phyloP scores from a whole-genome alignment of 2,888 invertebrate species.

The Caenorhabditis sp. region DNA sequence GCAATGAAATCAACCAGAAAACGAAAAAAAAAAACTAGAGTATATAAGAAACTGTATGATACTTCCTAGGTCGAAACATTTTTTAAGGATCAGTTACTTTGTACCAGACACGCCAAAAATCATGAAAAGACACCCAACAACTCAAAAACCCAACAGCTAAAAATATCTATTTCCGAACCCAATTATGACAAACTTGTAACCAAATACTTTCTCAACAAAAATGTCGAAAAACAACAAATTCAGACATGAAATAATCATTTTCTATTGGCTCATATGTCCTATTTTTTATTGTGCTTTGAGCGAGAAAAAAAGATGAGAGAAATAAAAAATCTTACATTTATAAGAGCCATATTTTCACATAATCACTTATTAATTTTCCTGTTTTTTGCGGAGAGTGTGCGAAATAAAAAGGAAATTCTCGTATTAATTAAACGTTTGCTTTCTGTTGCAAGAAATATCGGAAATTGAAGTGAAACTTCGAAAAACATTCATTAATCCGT shows the following conservation, averaged over 20 bases:
- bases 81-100: too few relatives aligned
- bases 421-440: neutral
- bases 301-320: neutral
- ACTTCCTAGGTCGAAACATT: too few relatives aligned
- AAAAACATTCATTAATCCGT: neutral
- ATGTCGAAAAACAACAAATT: neutral
- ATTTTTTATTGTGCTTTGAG: neutral
- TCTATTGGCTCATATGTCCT: neutral
- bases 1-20: neutral
- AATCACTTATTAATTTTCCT: neutral
- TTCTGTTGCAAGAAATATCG: neutral
- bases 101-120: too few relatives aligned
- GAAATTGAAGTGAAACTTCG: neutral
- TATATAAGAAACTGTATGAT: too few relatives aligned
- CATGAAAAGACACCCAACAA: neutral
- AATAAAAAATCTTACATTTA: neutral
- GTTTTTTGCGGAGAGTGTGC: neutral
- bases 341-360: neutral
- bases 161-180: neutral
- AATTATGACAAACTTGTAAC: neutral
- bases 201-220: neutral
- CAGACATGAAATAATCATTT: neutral
- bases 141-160: neutral
- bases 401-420: neutral
- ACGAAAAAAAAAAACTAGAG: neutral